Conservation (phyloP, 2,797 vertebrate species). For the Gymnoscopelus microlampas region DNA sequence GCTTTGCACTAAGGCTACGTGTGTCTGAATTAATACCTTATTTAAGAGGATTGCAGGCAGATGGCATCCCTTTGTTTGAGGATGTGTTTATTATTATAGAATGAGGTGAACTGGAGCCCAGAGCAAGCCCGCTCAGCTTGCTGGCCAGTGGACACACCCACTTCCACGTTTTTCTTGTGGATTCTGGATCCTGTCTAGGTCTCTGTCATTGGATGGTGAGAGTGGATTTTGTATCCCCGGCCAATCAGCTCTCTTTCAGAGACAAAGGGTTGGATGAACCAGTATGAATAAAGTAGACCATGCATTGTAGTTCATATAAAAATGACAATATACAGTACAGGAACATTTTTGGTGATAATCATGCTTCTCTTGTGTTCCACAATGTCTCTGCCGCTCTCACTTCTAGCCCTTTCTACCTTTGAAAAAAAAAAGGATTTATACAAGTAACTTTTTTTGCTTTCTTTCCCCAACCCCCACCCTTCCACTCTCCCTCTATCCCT, state of each 20-base stretch:
- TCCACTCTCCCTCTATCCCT: constrained; percentile 38
- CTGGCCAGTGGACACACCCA: constrained; percentile 17
- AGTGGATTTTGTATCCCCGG: neutral
- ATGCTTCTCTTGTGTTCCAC: no score
- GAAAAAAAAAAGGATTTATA: no score
- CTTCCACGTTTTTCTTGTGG: constrained; percentile 1
- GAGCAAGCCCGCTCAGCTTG: constrained; percentile 6
- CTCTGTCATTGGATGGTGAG: constrained; percentile 25
- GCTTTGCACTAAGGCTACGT: constrained; percentile 67
- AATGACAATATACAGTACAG: no score
- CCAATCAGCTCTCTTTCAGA: constrained; percentile 46
- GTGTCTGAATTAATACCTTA: constrained; percentile 69
- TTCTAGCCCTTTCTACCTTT: no score
- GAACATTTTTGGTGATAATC: no score
- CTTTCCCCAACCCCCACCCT: constrained; percentile 1
- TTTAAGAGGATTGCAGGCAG: constrained; percentile 82
- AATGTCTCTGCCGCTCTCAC: no score
- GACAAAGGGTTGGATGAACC: constrained; percentile 41
- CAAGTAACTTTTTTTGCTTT: no score
- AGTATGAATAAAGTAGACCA: constrained; percentile 16
- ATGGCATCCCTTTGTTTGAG: constrained; percentile 78
- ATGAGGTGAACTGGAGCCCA: constrained; percentile 43
- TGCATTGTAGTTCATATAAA: no score
- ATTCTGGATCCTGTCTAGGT: constrained; percentile 16
- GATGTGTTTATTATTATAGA: constrained; percentile 70